Evolutionary conservation across 2,113 vertebrate species (phyloP).

Genomic region (Zapus hudsonius): DNA sequence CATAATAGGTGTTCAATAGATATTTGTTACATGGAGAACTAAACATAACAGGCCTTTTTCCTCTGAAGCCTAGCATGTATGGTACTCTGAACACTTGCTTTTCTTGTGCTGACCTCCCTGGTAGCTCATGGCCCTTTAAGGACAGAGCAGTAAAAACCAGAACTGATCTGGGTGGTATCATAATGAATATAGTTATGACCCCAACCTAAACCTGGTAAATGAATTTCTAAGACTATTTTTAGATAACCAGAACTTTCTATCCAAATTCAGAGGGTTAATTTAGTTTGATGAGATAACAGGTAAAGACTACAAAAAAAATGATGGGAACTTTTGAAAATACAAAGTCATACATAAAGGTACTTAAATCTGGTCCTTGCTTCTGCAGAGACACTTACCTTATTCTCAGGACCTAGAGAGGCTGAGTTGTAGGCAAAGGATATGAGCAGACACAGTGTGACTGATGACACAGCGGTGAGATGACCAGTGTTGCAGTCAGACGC

Average conservation of each 20-base stretch:
- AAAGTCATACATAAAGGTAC: background rate
- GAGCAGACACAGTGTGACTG: background rate
- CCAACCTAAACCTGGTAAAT: background rate
- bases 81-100: background rate
- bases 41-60: background rate
- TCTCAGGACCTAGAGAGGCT: no score
- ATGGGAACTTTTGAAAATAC: background rate
- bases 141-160: background rate
- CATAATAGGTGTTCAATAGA: no score
- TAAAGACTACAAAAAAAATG: background rate
- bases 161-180: no score
- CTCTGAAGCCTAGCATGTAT: background rate
- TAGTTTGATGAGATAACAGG: background rate
- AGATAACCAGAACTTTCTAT: background rate
- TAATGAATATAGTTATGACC: background rate
- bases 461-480: background rate
- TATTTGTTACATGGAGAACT: background rate
- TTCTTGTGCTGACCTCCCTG: background rate
- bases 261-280: background rate
- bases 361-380: conserved; percentile 6
- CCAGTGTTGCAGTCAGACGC: no score
- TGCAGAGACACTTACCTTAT: no score
- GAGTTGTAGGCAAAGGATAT: background rate
- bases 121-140: background rate
- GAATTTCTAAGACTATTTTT: background rate